Percentiles rank a stretch among this genome's conserved stretches.
These are phyloP conservation scores for Oegoconia quadripuncta DNA, from an alignment of 2,888 invertebrate species.

Conservation along the genomic window DNA sequence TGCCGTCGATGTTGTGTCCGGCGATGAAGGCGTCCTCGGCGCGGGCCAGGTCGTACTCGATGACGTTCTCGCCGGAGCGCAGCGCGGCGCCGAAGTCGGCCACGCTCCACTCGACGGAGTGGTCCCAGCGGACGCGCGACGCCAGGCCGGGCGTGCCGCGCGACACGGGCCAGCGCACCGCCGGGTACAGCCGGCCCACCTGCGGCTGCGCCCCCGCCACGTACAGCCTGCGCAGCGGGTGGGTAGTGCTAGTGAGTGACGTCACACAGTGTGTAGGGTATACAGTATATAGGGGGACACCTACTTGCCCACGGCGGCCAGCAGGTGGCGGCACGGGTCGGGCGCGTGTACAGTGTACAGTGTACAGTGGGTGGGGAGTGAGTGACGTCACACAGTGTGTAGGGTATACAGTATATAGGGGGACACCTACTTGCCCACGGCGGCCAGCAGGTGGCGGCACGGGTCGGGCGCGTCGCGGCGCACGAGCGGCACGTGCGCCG, in stretches of 20 bases:
- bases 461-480: conserved; percentile 90
- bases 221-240: conserved; percentile 78
- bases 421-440: conserved; percentile 84
- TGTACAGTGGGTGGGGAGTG: not conserved
- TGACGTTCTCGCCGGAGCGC: conserved; percentile 86
- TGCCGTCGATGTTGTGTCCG: conserved; percentile 95
- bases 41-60: conserved; percentile 87
- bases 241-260: not conserved
- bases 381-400: conserved; percentile 34
- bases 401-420: not conserved
- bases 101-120: conserved; percentile 91
- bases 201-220: conserved; percentile 87
- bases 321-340: conserved; percentile 87
- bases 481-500: conserved; percentile 89
- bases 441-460: conserved; percentile 85
- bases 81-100: conserved; percentile 82
- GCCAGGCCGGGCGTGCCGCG: conserved; percentile 94
- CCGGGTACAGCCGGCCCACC: conserved; percentile 85
- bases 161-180: conserved; percentile 90
- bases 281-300: conserved; percentile 34
- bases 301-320: conserved; percentile 87
- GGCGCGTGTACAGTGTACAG: conserved; percentile 62
- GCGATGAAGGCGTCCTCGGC: conserved; percentile 86
- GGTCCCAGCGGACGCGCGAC: conserved; percentile 95
- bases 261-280: not conserved